Conservation (phyloP, 2,797 vertebrate genomes). For the Psittacula echo region DNA sequence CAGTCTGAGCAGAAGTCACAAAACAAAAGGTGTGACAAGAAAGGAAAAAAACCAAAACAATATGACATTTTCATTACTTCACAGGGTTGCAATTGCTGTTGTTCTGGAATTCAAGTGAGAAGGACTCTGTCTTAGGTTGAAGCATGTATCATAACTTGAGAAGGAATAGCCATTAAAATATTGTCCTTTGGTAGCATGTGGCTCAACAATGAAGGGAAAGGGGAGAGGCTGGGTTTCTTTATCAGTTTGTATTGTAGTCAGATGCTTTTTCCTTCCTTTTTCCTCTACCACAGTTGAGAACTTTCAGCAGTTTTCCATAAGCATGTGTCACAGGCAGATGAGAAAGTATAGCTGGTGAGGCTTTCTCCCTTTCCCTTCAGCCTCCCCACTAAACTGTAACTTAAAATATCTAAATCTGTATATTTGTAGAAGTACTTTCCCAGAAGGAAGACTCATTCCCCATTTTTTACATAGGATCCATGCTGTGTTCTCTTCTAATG, state of each 20-base stretch:
- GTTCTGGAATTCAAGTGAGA: neutral
- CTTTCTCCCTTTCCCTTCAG: neutral
- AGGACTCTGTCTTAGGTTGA: neutral
- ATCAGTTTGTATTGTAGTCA: neutral
- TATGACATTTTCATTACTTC: neutral
- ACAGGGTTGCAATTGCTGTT: neutral
- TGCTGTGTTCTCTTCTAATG: neutral
- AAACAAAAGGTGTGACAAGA: neutral
- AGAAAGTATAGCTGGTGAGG: neutral
- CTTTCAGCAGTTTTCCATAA: neutral
- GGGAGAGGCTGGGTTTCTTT: neutral
- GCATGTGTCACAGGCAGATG: neutral
- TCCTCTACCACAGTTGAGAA: neutral
- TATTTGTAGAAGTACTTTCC: neutral
- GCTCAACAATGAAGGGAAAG: neutral
- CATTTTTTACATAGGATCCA: neutral
- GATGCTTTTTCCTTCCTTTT: neutral
- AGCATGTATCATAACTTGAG: neutral
- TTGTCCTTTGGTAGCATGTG: neutral
- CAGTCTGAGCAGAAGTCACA: neutral
- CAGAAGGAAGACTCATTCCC: neutral
- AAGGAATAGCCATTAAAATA: neutral
- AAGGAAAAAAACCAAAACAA: neutral
- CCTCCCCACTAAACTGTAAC: neutral
- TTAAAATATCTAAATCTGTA: neutral